phyloP scores from a whole-genome alignment of 2,113 vertebrate species.

The Sylvietta virens region DNA sequence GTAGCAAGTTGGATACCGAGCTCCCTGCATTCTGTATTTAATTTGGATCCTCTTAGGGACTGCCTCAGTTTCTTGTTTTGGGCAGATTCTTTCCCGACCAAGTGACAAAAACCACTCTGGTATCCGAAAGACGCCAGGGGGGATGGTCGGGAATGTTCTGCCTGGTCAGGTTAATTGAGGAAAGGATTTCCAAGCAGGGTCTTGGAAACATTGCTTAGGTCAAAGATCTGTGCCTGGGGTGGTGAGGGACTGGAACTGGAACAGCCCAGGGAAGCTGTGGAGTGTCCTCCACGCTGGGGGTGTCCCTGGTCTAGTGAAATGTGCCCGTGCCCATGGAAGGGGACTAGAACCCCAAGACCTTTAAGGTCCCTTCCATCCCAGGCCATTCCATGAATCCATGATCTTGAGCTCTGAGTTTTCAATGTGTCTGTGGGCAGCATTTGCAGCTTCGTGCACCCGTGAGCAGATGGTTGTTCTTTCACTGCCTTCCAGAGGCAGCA shows the following conservation, averaged over 20 bases:
- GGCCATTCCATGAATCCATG: background rate
- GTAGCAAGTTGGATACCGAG: background rate
- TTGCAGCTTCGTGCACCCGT: fast-evolving
- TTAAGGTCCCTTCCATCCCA: background rate
- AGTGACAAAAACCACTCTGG: background rate
- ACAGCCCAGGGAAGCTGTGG: background rate
- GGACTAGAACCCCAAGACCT: background rate
- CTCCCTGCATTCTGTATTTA: background rate
- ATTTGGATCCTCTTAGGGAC: background rate
- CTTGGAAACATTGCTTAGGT: background rate
- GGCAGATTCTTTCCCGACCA: background rate
- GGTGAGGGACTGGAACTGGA: background rate
- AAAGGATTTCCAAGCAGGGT: background rate
- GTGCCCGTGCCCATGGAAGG: background rate
- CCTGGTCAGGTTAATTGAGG: background rate
- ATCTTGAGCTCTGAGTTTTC: background rate
- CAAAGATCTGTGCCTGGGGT: background rate
- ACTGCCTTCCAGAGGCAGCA: background rate
- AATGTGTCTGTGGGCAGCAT: fast-evolving
- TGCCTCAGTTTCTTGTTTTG: background rate
- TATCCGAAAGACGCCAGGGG: background rate
- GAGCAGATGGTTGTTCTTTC: background rate
- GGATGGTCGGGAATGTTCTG: background rate
- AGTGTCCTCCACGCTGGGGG: background rate
- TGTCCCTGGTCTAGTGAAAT: background rate